These are phyloP conservation scores for Trachythela sp. DNA, from an alignment of 64 coral and sea anemone species.

Conservation along the genomic window DNA sequence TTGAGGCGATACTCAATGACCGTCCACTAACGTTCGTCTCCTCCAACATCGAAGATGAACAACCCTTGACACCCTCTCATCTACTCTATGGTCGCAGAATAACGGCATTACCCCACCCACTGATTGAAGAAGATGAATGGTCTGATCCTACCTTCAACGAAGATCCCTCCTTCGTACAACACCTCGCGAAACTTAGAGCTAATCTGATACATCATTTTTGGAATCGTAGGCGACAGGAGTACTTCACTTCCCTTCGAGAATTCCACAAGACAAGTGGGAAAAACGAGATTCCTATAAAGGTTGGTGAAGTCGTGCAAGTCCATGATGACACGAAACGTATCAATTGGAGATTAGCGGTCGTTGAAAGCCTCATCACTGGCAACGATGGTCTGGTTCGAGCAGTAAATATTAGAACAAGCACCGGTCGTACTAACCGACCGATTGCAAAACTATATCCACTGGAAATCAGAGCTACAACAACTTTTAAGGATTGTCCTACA, in stretches of 20 bases:
- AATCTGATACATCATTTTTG: neutral
- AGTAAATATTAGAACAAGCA: too few species aligned
- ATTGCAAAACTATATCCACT: too few species aligned
- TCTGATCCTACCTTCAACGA: neutral
- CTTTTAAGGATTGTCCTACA: too few species aligned
- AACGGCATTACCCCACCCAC: neutral
- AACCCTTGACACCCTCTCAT: neutral
- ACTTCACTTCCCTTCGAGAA: conserved; percentile 27
- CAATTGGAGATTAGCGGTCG: too few species aligned
- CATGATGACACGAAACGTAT: too few species aligned
- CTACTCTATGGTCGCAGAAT: neutral
- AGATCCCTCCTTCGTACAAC: neutral
- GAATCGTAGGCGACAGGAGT: conserved; percentile 21
- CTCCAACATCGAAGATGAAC: neutral
- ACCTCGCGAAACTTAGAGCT: neutral
- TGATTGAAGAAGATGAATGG: neutral
- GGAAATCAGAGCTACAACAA: too few species aligned
- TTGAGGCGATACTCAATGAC: neutral
- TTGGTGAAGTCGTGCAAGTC: too few species aligned
- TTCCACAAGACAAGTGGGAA: too few species aligned
- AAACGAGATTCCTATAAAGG: too few species aligned
- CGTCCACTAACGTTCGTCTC: neutral
- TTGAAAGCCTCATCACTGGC: too few species aligned
- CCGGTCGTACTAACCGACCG: too few species aligned
- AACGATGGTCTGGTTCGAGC: too few species aligned